Conservation (phyloP, 2,888 invertebrate species). For the Orthosia incerta region DNA sequence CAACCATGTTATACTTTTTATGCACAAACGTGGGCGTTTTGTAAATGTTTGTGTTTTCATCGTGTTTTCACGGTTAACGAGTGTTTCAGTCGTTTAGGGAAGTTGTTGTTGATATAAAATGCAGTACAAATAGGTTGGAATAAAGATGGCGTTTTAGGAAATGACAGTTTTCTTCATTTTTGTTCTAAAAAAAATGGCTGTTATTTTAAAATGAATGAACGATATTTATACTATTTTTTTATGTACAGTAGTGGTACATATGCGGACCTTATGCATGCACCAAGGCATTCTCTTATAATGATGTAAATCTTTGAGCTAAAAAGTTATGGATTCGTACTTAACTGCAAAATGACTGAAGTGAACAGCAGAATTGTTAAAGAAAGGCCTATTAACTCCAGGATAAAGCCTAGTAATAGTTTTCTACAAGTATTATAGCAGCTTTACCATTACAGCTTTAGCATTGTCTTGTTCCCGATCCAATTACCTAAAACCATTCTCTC, state of each 20-base stretch:
- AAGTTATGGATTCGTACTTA: not conserved
- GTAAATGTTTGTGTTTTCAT: constrained; percentile 52
- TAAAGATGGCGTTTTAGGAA: not conserved
- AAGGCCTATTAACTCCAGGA: constrained; percentile 1
- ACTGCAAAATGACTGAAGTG: not conserved
- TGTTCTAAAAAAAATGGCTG: too few relatives aligned
- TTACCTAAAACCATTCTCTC: constrained; percentile 50
- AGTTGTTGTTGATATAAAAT: constrained; percentile 6
- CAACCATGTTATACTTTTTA: constrained; percentile 62
- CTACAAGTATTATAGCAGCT: not conserved
- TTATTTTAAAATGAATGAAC: not conserved
- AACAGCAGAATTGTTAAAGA: not conserved
- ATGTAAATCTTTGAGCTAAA: too few relatives aligned
- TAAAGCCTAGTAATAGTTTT: not conserved
- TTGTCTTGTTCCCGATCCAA: constrained; percentile 19
- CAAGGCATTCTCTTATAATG: too few relatives aligned
- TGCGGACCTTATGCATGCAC: too few relatives aligned
- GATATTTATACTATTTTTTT: too few relatives aligned
- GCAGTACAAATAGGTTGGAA: not conserved
- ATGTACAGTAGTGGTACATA: too few relatives aligned
- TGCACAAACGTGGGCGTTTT: constrained; percentile 60
- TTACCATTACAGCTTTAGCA: constrained; percentile 3
- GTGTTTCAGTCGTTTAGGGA: constrained; percentile 9
- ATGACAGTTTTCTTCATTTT: not conserved
- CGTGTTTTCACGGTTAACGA: constrained; percentile 37